Evolutionary conservation across 2,888 invertebrate genomes (phyloP).

Genomic region (Mesodorylaimus sp.): DNA sequence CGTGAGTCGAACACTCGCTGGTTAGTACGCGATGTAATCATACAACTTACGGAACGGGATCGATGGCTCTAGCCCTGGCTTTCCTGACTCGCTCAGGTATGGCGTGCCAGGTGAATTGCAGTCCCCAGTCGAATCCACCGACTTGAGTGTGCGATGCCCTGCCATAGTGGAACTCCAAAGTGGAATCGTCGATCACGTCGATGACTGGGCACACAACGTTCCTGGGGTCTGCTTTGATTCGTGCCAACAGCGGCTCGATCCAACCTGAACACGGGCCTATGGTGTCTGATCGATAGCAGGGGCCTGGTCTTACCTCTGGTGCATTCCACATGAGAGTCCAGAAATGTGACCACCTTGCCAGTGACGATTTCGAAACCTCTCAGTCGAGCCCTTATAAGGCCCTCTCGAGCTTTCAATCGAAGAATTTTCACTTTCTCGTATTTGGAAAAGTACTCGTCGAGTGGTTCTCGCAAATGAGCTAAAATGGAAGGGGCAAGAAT

Average conservation of each 20-base stretch:
- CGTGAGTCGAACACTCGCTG: too few species aligned
- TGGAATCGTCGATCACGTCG: conserved; percentile 81
- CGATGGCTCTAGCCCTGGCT: conserved; percentile 55
- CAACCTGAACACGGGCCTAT: too few species aligned
- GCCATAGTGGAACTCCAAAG: conserved; percentile 62
- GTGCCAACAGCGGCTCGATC: conserved; percentile 66
- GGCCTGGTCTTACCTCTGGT: conserved; percentile 52
- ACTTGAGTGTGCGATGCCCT: conserved; percentile 42
- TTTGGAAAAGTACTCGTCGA: conserved; percentile 76
- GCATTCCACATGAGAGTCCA: conserved; percentile 97
- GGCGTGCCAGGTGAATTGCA: conserved; percentile 91
- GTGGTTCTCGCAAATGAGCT: conserved; percentile 39
- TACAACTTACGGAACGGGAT: conserved; percentile 57
- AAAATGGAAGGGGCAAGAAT: conserved; percentile 7
- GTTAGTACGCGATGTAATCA: too few species aligned
- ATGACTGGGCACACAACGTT: conserved; percentile 85
- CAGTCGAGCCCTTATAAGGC: conserved; percentile 77
- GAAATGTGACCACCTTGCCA: conserved; percentile 75
- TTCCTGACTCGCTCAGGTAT: conserved; percentile 80
- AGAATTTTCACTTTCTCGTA: conserved; percentile 81
- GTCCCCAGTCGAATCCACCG: conserved; percentile 47
- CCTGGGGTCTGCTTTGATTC: conserved; percentile 23
- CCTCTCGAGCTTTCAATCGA: conserved; percentile 72
- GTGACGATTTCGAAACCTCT: conserved; percentile 66
- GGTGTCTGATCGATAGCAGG: too few species aligned